Percentiles rank a stretch among this genome's conserved stretches.
phyloP scores from a whole-genome alignment of 1,140 invertebrate genomes.

The Notospermus geniculatus region DNA sequence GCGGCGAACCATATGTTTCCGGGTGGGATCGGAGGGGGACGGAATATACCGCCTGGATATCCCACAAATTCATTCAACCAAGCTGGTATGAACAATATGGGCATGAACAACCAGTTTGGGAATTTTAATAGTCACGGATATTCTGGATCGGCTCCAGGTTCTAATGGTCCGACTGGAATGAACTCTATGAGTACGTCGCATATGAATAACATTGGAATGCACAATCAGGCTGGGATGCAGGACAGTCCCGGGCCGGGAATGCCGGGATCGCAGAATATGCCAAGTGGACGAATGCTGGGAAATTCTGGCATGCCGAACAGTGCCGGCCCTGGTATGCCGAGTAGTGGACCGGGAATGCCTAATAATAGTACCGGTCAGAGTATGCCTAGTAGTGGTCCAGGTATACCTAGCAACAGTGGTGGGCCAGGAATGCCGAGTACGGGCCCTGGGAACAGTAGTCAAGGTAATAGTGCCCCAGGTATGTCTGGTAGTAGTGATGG shows the following conservation, averaged over 20 bases:
- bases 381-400: constrained; percentile 1
- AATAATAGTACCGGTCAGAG: constrained; percentile 18
- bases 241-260: too few relatives aligned
- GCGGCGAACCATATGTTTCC: constrained; percentile 17
- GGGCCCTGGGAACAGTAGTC: constrained; percentile 10
- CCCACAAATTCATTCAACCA: constrained; percentile 7
- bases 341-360: constrained; percentile 50
- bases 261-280: too few relatives aligned
- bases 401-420: constrained; percentile 20
- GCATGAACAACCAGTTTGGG: constrained; percentile 48
- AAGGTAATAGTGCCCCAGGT: too few relatives aligned
- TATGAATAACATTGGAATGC: neutral
- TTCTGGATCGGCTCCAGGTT: constrained; percentile 26
- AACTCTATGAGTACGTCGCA: constrained; percentile 8
- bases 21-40: constrained; percentile 19
- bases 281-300: too few relatives aligned
- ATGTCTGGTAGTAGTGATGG: too few relatives aligned
- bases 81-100: constrained; percentile 18
- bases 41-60: constrained; percentile 29
- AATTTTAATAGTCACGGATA: constrained; percentile 42
- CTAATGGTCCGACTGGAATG: constrained; percentile 26
- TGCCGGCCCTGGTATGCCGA: constrained; percentile 22
- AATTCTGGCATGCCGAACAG: too few relatives aligned
- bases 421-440: too few relatives aligned
- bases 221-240: too few relatives aligned